Evolutionary conservation across 53 echinoderm and acorn worm genomes (phyloP).

Genomic region (Echinarachnius parma): DNA sequence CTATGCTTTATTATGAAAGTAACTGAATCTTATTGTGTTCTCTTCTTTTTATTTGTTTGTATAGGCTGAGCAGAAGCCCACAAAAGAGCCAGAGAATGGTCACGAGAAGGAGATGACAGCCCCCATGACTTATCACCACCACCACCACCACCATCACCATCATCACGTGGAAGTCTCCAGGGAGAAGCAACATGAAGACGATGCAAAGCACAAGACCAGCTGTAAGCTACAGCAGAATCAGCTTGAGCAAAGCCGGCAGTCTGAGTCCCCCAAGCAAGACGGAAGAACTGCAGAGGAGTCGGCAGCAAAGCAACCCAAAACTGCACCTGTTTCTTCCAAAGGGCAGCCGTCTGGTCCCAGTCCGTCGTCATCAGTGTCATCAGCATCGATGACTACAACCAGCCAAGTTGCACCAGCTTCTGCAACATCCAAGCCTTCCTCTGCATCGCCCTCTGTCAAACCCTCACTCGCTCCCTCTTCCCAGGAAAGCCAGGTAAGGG

Average conservation of each 20-base stretch:
- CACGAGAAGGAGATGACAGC: conserved; percentile 18
- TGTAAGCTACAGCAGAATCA: neutral
- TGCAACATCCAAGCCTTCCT: neutral
- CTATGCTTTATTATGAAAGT: too few relatives aligned
- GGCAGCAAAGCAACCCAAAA: neutral
- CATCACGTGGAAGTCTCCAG: conserved; percentile 37
- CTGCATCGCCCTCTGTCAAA: conserved; percentile 1
- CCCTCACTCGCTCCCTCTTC: neutral
- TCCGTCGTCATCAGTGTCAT: conserved; percentile 1
- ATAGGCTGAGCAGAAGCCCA: conserved; percentile 80
- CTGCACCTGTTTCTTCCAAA: too few relatives aligned
- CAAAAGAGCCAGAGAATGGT: conserved; percentile 25
- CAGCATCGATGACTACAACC: neutral
- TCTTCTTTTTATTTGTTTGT: conserved; percentile 9
- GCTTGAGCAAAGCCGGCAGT: neutral
- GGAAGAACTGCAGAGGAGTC: too few relatives aligned
- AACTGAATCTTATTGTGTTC: neutral
- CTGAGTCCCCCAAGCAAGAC: too few relatives aligned
- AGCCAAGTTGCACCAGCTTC: neutral
- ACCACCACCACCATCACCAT: conserved; percentile 49
- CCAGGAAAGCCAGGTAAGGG: conserved; percentile 15
- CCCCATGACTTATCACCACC: conserved; percentile 35
- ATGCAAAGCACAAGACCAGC: conserved; percentile 25
- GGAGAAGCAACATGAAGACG: conserved; percentile 35
- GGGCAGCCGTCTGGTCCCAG: conserved; percentile 15